These are phyloP conservation scores for Conchocele bisecta DNA, from an alignment of 2,888 invertebrate genomes.

Conservation along the genomic window DNA sequence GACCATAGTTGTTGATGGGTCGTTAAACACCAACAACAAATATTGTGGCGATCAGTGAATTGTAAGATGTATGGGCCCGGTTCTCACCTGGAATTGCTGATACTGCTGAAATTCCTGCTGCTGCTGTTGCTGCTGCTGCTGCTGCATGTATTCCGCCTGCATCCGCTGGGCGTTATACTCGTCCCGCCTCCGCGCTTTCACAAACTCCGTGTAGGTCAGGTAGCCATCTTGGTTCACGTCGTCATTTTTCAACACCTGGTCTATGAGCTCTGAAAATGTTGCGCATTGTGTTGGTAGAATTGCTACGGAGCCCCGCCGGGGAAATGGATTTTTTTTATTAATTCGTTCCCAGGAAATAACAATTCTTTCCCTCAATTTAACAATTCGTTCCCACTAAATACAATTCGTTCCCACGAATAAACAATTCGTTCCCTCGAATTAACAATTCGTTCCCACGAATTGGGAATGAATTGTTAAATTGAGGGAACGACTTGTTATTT, in stretches of 20 bases:
- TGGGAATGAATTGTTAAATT: too few species aligned
- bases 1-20: too few species aligned
- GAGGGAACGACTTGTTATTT: too few species aligned
- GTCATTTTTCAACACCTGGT: conserved; percentile 91
- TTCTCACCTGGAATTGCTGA: conserved; percentile 49
- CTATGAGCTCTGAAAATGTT: conserved; percentile 89
- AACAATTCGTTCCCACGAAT: too few species aligned
- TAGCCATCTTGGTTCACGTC: conserved; percentile 94
- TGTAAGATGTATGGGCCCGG: background rate
- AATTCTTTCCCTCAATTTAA: too few species aligned
- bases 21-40: too few species aligned
- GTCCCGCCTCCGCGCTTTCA: conserved; percentile 77
- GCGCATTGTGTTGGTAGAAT: background rate
- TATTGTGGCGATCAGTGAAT: background rate
- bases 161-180: conserved; percentile 64
- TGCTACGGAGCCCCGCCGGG: too few species aligned
- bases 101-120: conserved; percentile 63
- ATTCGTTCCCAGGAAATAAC: too few species aligned
- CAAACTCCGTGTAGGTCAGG: conserved; percentile 92
- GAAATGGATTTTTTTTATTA: too few species aligned
- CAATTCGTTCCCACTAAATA: too few species aligned
- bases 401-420: too few species aligned
- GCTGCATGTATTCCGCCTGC: conserved; percentile 61
- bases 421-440: too few species aligned
- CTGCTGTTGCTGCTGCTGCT: conserved; percentile 42